phyloP scores from a whole-genome alignment of 2,797 vertebrate genomes.

The Channa striata region DNA sequence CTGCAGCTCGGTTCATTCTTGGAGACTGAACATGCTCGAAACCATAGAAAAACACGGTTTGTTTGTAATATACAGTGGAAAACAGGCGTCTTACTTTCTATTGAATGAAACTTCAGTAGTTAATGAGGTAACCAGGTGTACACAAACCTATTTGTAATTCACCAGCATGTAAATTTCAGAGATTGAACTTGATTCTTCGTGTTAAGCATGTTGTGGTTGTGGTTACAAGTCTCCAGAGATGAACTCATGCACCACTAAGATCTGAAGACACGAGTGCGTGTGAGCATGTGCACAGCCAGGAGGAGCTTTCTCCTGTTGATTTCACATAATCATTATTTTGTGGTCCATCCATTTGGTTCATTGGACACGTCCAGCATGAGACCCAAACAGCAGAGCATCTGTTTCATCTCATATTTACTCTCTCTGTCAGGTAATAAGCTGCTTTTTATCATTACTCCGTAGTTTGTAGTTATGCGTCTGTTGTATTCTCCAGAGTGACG shows the following conservation, averaged over 20 bases:
- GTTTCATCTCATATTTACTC: slow-evolving; percentile 61
- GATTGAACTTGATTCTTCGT: no score
- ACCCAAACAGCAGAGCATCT: slow-evolving; percentile 23
- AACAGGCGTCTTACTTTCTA: no score
- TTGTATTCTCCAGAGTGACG: neutral
- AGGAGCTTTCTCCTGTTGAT: neutral
- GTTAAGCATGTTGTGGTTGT: neutral
- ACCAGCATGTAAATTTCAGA: no score
- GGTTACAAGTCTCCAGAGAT: slow-evolving; percentile 28
- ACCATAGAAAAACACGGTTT: neutral
- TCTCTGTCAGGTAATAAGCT: slow-evolving; percentile 79
- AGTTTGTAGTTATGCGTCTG: neutral
- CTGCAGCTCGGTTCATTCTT: neutral
- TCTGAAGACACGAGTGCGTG: slow-evolving; percentile 3
- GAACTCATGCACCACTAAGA: slow-evolving; percentile 1
- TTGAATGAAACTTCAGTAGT: neutral
- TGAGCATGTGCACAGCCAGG: neutral
- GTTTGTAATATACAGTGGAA: neutral
- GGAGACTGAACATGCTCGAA: neutral
- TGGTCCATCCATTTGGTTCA: slow-evolving; percentile 3
- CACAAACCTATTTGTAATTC: no score
- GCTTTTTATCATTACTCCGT: neutral
- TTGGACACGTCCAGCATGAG: slow-evolving; percentile 62
- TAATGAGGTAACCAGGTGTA: neutral
- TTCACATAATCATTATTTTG: neutral